Percentiles rank a stretch among this genome's conserved stretches.
Conservation (phyloP, 1,140 invertebrate genomes). For the Temnothorax nylanderi region DNA sequence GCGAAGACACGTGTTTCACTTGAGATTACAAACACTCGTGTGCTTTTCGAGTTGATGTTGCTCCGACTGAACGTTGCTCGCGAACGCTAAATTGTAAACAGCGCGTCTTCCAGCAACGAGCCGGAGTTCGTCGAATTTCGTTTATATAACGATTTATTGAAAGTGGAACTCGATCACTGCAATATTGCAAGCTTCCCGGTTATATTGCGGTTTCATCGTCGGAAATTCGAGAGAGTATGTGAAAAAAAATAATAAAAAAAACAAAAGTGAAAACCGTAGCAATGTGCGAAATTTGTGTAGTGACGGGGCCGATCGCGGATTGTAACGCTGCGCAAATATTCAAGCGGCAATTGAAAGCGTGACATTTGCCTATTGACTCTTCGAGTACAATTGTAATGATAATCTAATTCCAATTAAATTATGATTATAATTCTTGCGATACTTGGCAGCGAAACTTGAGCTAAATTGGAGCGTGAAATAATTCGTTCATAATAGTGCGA, state of each 20-base stretch:
- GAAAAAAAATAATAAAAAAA: neutral
- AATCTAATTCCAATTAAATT: slow-evolving; percentile 43
- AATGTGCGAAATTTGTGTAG: neutral
- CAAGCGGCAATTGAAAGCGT: neutral
- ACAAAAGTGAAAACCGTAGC: neutral
- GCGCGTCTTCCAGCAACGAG: neutral
- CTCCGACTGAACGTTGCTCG: neutral
- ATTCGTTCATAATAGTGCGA: neutral
- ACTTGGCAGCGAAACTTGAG: neutral
- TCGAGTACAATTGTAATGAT: slow-evolving; percentile 11
- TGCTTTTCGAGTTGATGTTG: neutral
- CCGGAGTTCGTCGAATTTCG: neutral
- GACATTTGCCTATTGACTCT: neutral
- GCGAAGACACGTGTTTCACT: neutral
- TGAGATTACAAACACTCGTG: slow-evolving; percentile 13
- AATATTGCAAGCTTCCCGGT: neutral
- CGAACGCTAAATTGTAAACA: slow-evolving; percentile 23
- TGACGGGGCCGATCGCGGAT: neutral
- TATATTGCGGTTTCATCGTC: slow-evolving; percentile 9
- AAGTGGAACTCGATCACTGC: neutral
- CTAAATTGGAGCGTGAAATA: neutral
- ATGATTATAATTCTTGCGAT: neutral
- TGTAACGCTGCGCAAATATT: slow-evolving; percentile 1
- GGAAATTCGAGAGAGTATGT: neutral
- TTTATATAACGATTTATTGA: neutral